Conservation (phyloP, 2,113 vertebrate genomes). For the Martes martes region DNA sequence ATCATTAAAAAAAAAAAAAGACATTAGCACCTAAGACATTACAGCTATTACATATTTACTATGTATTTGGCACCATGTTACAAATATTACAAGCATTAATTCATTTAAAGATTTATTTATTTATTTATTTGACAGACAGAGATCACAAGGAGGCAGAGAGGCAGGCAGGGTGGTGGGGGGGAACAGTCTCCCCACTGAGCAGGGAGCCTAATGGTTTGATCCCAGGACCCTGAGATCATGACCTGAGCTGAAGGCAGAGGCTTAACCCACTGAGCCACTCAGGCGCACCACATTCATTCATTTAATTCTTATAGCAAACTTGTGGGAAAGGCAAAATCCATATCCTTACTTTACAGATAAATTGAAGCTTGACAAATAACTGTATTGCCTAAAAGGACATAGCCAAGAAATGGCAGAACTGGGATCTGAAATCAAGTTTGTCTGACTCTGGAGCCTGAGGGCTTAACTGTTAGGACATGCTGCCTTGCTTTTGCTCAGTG, state of each 20-base stretch:
- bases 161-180: too few species aligned
- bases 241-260: too few species aligned
- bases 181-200: too few species aligned
- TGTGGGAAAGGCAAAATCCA: not conserved
- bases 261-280: too few species aligned
- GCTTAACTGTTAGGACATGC: not conserved
- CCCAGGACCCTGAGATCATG: too few species aligned
- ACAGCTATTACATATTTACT: not conserved
- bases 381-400: not conserved
- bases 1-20: not conserved
- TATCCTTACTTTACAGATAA: not conserved
- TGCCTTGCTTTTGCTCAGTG: not conserved
- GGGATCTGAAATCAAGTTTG: not conserved
- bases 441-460: not conserved
- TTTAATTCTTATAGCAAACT: not conserved
- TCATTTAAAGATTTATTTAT: not conserved
- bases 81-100: not conserved
- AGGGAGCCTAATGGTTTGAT: too few species aligned
- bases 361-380: not conserved
- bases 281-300: not conserved
- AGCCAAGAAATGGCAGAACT: not conserved
- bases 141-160: too few species aligned
- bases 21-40: not conserved
- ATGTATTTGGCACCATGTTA: not conserved
- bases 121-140: too few species aligned